These are phyloP conservation scores for Drosophila ezoana DNA, from an alignment of 2,888 invertebrate genomes.

Conservation along the genomic window DNA sequence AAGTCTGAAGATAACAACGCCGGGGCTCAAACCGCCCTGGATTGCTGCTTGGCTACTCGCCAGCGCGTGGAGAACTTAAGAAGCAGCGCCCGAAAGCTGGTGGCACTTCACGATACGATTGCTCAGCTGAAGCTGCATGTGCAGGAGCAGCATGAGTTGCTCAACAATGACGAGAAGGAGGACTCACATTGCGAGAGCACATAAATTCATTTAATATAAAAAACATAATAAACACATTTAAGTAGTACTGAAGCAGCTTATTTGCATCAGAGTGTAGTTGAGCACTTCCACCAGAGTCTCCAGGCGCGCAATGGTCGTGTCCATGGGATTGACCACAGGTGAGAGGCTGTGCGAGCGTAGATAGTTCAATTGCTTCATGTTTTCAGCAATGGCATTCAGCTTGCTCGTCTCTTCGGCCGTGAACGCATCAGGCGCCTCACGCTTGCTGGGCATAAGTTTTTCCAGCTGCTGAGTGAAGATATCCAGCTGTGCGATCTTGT, in stretches of 20 bases:
- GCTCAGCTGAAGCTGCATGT: conserved; percentile 44
- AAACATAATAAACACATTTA: conserved; percentile 14
- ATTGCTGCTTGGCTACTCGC: conserved; percentile 44
- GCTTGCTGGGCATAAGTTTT: conserved; percentile 67
- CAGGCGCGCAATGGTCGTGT: conserved; percentile 46
- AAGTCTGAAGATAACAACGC: conserved; percentile 14
- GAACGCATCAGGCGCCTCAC: conserved; percentile 60
- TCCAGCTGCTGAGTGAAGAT: conserved; percentile 77
- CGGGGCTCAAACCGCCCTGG: conserved; percentile 24
- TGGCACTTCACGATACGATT: conserved; percentile 74
- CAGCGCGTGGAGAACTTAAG: conserved; percentile 74
- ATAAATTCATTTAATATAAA: conserved; percentile 14
- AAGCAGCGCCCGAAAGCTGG: conserved; percentile 77
- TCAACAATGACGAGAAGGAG: conserved; percentile 13
- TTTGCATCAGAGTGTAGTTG: conserved; percentile 71
- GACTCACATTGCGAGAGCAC: conserved; percentile 25
- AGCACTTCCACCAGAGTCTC: conserved; percentile 77
- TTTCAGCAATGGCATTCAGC: conserved; percentile 61
- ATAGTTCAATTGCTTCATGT: conserved; percentile 76
- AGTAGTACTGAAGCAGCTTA: conserved; percentile 63
- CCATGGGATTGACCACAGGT: conserved; percentile 37
- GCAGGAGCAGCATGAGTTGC: conserved; percentile 24
- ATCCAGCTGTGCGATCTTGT: conserved; percentile 65
- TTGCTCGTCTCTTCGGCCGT: conserved; percentile 61
- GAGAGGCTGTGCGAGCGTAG: conserved; percentile 61